Percentiles rank a stretch among this genome's conserved stretches.
Evolutionary conservation across 1,140 invertebrate genomes (phyloP).

Genomic region (Drosophila neocordata): DNA sequence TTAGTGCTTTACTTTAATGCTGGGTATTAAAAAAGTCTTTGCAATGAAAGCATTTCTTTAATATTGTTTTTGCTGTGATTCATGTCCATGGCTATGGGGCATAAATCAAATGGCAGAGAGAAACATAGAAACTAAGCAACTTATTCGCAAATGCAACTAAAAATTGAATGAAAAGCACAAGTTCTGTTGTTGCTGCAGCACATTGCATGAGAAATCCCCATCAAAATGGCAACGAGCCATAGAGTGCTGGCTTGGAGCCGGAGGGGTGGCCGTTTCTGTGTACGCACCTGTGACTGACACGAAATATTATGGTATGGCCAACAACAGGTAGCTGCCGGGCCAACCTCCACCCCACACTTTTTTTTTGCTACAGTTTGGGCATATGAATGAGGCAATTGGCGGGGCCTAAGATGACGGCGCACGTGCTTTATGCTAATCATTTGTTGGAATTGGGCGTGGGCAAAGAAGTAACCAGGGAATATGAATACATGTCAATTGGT

Average conservation of each 20-base stretch:
- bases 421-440: slow-evolving; percentile 80
- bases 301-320: slow-evolving; percentile 36
- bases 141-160: slow-evolving; percentile 45
- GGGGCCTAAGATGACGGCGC: slow-evolving; percentile 52
- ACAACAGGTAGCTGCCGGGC: slow-evolving; percentile 64
- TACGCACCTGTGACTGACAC: slow-evolving; percentile 64
- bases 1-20: background rate
- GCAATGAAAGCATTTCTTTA: slow-evolving; percentile 13
- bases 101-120: slow-evolving; percentile 59
- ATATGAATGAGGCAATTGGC: slow-evolving; percentile 62
- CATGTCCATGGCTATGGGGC: slow-evolving; percentile 47
- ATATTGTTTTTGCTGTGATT: slow-evolving; percentile 46
- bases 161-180: slow-evolving; percentile 70
- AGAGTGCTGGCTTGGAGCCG: slow-evolving; percentile 23
- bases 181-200: slow-evolving; percentile 41
- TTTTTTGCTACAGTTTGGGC: slow-evolving; percentile 36
- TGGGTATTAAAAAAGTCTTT: slow-evolving; percentile 22
- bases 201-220: slow-evolving; percentile 43
- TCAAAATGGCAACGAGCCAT: slow-evolving; percentile 19
- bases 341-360: slow-evolving; percentile 1
- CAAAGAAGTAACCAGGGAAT: slow-evolving; percentile 25
- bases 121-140: slow-evolving; percentile 22
- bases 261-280: slow-evolving; percentile 42
- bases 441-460: slow-evolving; percentile 72
- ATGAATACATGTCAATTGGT: slow-evolving; percentile 6